Evolutionary conservation across 1,140 invertebrate species (phyloP).

Genomic region (Nymphalis io): DNA sequence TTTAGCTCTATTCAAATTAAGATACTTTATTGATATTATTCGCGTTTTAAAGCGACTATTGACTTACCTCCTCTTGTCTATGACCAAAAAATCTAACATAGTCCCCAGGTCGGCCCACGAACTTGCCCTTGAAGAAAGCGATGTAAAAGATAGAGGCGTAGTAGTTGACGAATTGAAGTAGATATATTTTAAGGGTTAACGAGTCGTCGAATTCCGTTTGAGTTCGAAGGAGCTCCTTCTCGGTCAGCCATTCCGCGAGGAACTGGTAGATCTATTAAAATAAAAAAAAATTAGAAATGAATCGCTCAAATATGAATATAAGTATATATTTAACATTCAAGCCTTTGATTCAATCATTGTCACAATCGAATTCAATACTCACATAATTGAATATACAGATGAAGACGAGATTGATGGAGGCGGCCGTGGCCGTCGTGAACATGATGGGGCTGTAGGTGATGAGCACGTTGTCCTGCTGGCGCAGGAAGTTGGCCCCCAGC

Average conservation of each 20-base stretch:
- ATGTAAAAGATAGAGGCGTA: conserved; percentile 99
- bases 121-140: conserved; percentile 98
- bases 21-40: conserved; percentile 4
- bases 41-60: conserved; percentile 5
- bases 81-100: conserved; percentile 89
- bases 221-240: conserved; percentile 95
- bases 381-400: conserved; percentile 94
- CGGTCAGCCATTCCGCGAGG: conserved; percentile 95
- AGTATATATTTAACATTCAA: no score
- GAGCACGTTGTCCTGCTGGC: conserved; percentile 73
- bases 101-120: conserved; percentile 90
- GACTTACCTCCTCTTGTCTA: conserved; percentile 90
- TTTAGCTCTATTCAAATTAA: conserved; percentile 15
- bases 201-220: conserved; percentile 99
- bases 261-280: conserved; percentile 89
- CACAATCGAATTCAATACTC: conserved; percentile 52
- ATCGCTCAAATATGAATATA: not conserved
- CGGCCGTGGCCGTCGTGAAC: conserved; percentile 91
- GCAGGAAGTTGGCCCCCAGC: conserved; percentile 83
- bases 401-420: conserved; percentile 91
- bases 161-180: conserved; percentile 99
- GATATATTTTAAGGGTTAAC: conserved; percentile 97
- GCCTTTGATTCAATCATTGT: no score
- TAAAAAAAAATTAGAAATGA: not conserved
- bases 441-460: conserved; percentile 88